These are phyloP conservation scores for Acanthosepion pharaonis DNA, from an alignment of 2,888 invertebrate species.

Conservation along the genomic window DNA sequence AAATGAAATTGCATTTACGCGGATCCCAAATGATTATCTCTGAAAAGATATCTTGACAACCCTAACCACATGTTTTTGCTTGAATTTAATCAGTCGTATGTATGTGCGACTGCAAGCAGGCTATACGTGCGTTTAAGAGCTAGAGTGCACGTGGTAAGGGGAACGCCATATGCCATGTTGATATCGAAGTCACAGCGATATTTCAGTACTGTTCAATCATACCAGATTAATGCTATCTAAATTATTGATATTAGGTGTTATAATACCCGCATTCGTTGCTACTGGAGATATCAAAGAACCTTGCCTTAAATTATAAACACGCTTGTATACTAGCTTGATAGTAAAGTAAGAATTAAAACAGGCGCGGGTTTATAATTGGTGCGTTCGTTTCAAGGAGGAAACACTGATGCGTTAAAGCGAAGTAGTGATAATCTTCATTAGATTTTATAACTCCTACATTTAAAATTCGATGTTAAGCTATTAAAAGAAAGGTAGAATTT, in stretches of 20 bases:
- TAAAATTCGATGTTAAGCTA: too few relatives aligned
- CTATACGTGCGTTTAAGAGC: not conserved
- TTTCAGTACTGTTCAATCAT: not conserved
- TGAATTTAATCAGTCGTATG: not conserved
- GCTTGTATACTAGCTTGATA: too few relatives aligned
- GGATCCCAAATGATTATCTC: not conserved
- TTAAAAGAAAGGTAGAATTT: too few relatives aligned
- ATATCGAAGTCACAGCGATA: not conserved
- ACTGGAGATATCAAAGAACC: not conserved
- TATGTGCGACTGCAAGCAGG: not conserved
- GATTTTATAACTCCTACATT: too few relatives aligned
- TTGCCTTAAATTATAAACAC: too few relatives aligned
- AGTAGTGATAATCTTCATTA: too few relatives aligned
- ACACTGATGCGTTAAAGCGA: too few relatives aligned
- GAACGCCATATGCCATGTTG: not conserved
- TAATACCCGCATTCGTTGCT: not conserved
- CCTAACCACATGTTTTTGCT: not conserved
- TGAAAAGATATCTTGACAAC: not conserved
- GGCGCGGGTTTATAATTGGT: too few relatives aligned
- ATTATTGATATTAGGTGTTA: not conserved
- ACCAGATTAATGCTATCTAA: not conserved
- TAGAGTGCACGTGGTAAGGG: too few relatives aligned
- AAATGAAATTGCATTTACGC: not conserved
- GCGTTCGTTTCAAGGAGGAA: too few relatives aligned
- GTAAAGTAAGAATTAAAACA: too few relatives aligned